Evolutionary conservation across 2,113 vertebrate species (phyloP).

Genomic region (Erinaceus europaeus): DNA sequence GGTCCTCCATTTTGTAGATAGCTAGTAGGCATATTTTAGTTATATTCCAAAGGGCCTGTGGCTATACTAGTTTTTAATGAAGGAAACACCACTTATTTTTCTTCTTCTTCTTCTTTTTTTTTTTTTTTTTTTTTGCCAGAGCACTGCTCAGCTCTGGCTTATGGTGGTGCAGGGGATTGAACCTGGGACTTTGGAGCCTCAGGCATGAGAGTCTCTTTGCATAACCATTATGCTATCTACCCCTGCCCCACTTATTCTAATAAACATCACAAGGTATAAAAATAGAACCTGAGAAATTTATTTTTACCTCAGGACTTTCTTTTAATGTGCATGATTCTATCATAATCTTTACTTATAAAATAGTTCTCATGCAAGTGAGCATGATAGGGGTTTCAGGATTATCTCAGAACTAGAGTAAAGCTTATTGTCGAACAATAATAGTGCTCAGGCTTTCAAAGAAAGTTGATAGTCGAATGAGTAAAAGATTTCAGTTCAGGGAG

Average conservation of each 20-base stretch:
- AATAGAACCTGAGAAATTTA: constrained; percentile 11
- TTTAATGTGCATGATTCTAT: not conserved
- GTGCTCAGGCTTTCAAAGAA: not conserved
- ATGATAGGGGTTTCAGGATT: not conserved
- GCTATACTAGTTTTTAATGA: no score
- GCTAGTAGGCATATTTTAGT: no score
- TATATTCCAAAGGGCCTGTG: no score
- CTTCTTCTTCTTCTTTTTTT: no score
- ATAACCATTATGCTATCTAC: no score
- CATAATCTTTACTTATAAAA: constrained; percentile 8
- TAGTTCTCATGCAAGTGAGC: not conserved
- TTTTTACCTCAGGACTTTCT: constrained; percentile 6
- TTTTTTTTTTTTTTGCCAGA: no score
- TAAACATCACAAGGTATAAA: not conserved
- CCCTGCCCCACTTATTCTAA: not conserved
- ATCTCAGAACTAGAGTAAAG: not conserved
- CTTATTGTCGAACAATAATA: constrained; percentile 14
- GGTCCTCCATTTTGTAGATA: no score
- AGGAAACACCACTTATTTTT: no score
- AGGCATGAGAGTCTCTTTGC: no score
- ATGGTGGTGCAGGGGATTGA: no score
- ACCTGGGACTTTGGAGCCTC: no score
- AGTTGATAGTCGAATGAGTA: not conserved
- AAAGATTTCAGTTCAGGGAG: constrained; percentile 1
- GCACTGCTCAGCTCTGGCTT: no score